Evolutionary conservation across 2,888 invertebrate genomes (phyloP).

Genomic region (Schizaphis graminum): DNA sequence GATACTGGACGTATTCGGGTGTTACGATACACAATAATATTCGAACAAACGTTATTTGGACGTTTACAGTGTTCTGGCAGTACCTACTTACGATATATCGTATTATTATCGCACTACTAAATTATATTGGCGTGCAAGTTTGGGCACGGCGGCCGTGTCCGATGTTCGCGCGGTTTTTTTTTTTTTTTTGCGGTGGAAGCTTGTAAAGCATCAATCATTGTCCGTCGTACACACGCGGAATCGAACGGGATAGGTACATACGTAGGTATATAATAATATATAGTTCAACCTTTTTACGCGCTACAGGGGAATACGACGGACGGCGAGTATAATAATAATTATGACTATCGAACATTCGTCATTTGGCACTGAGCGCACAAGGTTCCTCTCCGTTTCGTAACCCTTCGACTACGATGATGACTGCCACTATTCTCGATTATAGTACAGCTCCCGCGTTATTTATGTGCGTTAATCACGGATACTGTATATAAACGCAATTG

Average conservation of each 20-base stretch:
- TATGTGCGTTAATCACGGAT: slow-evolving; percentile 4
- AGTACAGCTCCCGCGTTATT: not conserved
- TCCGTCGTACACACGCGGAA: not conserved
- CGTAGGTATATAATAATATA: too few species aligned
- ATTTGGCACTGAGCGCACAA: slow-evolving; percentile 14
- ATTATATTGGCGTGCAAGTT: not conserved
- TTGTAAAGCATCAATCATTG: not conserved
- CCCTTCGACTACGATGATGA: slow-evolving; percentile 39
- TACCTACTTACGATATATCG: not conserved
- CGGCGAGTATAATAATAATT: not conserved
- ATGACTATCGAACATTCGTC: slow-evolving; percentile 3
- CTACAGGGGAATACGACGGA: not conserved
- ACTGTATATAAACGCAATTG: not conserved
- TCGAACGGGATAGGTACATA: not conserved
- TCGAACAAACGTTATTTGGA: not conserved
- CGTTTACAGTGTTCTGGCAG: not conserved
- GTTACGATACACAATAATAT: not conserved
- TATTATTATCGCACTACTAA: too few species aligned
- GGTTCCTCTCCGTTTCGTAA: slow-evolving; percentile 46
- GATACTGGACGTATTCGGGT: not conserved
- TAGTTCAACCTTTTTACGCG: not conserved
- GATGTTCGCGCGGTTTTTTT: too few species aligned
- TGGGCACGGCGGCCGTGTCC: not conserved
- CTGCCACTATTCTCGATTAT: slow-evolving; percentile 41
- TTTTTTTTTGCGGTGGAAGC: too few species aligned